Percentiles rank a stretch among this genome's conserved stretches.
These are phyloP conservation scores for Euwallacea similis DNA, from an alignment of 1,140 invertebrate genomes.

Conservation along the genomic window DNA sequence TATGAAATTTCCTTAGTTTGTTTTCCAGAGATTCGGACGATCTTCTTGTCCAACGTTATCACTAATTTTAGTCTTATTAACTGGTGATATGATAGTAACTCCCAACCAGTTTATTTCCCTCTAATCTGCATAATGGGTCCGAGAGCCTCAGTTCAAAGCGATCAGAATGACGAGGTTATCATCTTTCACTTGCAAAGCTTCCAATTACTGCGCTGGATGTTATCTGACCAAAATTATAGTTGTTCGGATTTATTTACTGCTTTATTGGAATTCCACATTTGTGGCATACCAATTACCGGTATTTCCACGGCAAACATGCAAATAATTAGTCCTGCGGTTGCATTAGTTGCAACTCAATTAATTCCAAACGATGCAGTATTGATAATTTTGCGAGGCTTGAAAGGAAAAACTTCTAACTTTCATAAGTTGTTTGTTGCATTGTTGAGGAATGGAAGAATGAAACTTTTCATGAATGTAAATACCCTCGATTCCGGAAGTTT, in stretches of 20 bases:
- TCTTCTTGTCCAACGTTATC: too few relatives aligned
- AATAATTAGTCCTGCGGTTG: not conserved
- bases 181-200: not conserved
- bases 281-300: not conserved
- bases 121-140: too few relatives aligned
- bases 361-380: not conserved
- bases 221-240: not conserved
- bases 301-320: constrained; percentile 2
- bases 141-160: too few relatives aligned
- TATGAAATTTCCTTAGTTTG: too few relatives aligned
- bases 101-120: too few relatives aligned
- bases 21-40: too few relatives aligned
- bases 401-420: not conserved
- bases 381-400: not conserved
- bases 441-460: not conserved
- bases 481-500: too few relatives aligned
- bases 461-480: too few relatives aligned
- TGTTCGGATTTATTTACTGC: not conserved
- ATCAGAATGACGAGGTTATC: not conserved
- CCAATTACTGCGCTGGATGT: not conserved
- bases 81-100: too few relatives aligned
- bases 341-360: not conserved
- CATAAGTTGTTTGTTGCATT: not conserved
- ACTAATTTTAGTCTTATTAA: too few relatives aligned
- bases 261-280: constrained; percentile 1